Base-by-base conservation (phyloP, 2,888 invertebrate genomes). In the Cryptocephalus moraei region DNA sequence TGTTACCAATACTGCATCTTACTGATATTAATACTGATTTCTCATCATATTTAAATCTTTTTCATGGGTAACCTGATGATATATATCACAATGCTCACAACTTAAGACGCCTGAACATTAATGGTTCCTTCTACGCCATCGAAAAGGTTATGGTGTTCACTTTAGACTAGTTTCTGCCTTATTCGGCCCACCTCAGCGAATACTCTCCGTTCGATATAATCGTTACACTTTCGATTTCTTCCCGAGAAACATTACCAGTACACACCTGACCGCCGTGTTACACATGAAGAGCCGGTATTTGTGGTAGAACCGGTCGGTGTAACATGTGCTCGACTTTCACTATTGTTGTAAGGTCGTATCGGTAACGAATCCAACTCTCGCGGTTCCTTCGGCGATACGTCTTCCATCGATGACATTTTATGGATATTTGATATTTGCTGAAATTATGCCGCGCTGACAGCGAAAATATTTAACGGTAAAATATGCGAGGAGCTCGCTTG, bases 301-400 rank as follows among this genome's bases (percentile, higher is more conserved):
- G 56, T 56, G 57, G 58, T 60, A 46, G 44, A 59, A 62, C 62
- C 61, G 60, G 62, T 62, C 61, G 52, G 45, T 48, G 52, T 56
- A 53, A 49, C 53, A 54, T 56, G 53, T 59, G 58, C 58, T 59
- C 61, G 61, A 63, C 63, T 63, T 63, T 63, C 63, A 62, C 63
- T 61, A 58, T 53, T 54, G 53, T 55, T 52, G 47, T 52, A 51
- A 58, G 57, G 57, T 58, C 57, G 57, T 44, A 43, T 33, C 41
- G 48, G 50, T 60, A 61, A 62, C 60, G 62, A 59, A 60, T 61
- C 57, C 52, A n/a, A 53, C 56, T 55, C 50, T 46, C 49, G 48
- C 46, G 40, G 12, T n/a, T 12, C 36, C 12, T 11, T 36, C 36
- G 36, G 6, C 36, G 12, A 57, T 56, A 52, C 49, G 50, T 56